Conservation (phyloP, 2,797 vertebrate genomes). For the Diceros bicornis region DNA sequence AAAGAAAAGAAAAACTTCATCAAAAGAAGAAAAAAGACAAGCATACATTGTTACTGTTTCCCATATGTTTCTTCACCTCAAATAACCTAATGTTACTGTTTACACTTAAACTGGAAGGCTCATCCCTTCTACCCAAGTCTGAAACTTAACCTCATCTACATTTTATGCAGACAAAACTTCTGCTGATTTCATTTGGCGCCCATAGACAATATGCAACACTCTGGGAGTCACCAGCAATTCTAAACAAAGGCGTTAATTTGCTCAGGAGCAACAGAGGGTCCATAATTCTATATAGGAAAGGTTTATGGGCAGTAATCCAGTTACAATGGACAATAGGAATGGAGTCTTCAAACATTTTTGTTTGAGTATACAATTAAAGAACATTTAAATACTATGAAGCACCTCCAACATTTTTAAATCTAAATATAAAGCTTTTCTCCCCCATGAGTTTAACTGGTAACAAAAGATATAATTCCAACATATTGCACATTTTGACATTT, state of each 20-base stretch:
- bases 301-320: background rate
- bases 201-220: slow-evolving; percentile 42
- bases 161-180: slow-evolving; percentile 62
- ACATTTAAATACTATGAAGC: background rate
- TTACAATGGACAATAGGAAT: background rate
- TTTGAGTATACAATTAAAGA: slow-evolving; percentile 7
- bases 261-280: background rate
- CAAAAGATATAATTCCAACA: background rate
- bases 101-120: slow-evolving; percentile 69
- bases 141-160: slow-evolving; percentile 50
- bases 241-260: slow-evolving; percentile 64
- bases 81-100: slow-evolving; percentile 69
- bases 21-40: slow-evolving; percentile 54
- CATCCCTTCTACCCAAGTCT: slow-evolving; percentile 61
- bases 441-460: slow-evolving; percentile 32
- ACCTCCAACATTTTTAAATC: background rate
- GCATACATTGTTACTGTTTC: slow-evolving; percentile 35
- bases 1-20: slow-evolving; percentile 60
- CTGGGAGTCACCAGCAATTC: slow-evolving; percentile 45
- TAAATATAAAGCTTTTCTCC: slow-evolving; percentile 28
- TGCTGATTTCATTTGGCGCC: slow-evolving; percentile 63
- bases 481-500: slow-evolving; percentile 26
- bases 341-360: slow-evolving; percentile 50
- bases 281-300: background rate
- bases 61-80: slow-evolving; percentile 67